These are phyloP conservation scores for Hystrix cristata DNA, from an alignment of 2,113 vertebrate genomes.

Conservation along the genomic window DNA sequence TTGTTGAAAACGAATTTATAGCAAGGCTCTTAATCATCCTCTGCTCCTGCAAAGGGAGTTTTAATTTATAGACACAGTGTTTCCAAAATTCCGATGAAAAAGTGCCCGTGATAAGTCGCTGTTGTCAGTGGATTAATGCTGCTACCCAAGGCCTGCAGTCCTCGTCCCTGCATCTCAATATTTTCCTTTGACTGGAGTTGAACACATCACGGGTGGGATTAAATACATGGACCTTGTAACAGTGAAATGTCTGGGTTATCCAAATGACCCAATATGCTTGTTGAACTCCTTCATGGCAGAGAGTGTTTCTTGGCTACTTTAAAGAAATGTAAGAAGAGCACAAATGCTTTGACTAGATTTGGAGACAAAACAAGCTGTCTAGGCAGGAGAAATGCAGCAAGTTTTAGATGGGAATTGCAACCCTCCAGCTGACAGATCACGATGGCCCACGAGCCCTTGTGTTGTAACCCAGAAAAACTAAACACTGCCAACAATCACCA, in stretches of 20 bases:
- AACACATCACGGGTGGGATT: neutral
- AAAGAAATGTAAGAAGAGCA: neutral
- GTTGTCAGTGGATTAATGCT: neutral
- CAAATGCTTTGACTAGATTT: neutral
- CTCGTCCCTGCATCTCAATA: neutral
- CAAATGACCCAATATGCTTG: neutral
- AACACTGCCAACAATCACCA: neutral
- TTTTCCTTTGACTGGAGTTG: neutral
- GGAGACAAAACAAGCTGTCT: neutral
- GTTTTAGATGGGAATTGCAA: neutral
- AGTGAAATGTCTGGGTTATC: neutral
- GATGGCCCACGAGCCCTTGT: neutral
- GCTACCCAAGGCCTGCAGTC: fast-evolving
- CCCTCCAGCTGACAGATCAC: neutral
- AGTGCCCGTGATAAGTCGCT: neutral
- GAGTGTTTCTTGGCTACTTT: neutral
- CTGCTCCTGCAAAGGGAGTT: neutral
- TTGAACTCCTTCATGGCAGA: neutral
- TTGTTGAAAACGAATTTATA: neutral
- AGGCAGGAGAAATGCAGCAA: neutral
- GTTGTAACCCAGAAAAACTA: neutral
- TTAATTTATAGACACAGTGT: neutral
- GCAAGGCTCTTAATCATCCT: neutral
- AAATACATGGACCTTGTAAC: neutral
- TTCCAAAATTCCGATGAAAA: neutral